Evolutionary conservation across 2,113 vertebrate genomes (phyloP), one percentile per base, ranked within the genome.

Genomic region (Pelecanus crispus): DNA sequence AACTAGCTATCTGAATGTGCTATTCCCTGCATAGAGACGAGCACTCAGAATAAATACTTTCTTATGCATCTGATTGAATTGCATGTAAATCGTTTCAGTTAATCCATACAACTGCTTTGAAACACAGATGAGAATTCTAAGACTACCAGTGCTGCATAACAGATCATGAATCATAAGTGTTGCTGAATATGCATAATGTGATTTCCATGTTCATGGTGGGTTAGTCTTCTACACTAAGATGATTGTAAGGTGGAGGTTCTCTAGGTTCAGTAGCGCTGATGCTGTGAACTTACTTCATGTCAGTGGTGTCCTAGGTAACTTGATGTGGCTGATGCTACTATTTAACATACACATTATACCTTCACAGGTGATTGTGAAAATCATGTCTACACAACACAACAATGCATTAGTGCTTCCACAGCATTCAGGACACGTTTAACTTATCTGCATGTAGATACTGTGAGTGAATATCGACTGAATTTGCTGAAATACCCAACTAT

Each of bases 41-140:
- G 17, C 44, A 17, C 18, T 82, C 38, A 8, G 20, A 55, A 44
- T 26, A 63, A 55, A 42, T 52, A 44, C 40, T 65, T 82, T 9
- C 13, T 26, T 32, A 50, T 4, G 17, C 26, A 28, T 62, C 32
- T 40, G n/a, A 86, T 67, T 71, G 34, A 52, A 5, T 19, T 56
- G 42, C 8, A 0, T 25, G 10, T 62, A 31, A 34, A 38, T 86
- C 0, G 0, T 29, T 42, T 75, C n/a, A 14, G 44, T 62, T 72
- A 36, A n/a, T 26, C 22, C 21, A 11, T 38, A 63, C 21, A 53
- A 19, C 15, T 63, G 44, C 56, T 67, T 53, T 75, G 52, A 53
- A 53, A 36, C 3, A 2, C 67, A 63, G 66, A 40, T 40, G 10
- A 65, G 36, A 81, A 53, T 31, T 71, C 13, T 40, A 32, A n/a